phyloP scores from a whole-genome alignment of 2,888 invertebrate genomes.

The Cacoxenus indagator region DNA sequence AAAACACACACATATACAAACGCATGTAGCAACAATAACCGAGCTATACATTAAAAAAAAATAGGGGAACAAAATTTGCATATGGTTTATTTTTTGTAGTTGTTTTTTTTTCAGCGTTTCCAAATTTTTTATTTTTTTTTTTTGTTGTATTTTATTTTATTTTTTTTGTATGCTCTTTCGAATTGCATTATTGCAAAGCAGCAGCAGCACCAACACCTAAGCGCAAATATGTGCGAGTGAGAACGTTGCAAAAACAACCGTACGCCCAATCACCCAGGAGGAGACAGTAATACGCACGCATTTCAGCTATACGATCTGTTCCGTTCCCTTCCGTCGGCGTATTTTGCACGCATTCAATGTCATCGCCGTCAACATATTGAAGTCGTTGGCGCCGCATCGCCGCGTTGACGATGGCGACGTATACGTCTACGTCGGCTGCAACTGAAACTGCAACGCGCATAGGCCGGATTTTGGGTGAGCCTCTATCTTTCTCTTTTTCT shows the following conservation, averaged over 20 bases:
- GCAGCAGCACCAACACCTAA: constrained; percentile 15
- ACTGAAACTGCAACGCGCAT: neutral
- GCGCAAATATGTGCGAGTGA: constrained; percentile 1
- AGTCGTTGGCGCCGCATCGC: constrained; percentile 10
- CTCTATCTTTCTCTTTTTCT: neutral
- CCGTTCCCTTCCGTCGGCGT: constrained; percentile 27
- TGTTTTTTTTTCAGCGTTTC: constrained; percentile 44
- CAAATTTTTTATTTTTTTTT: constrained; percentile 55
- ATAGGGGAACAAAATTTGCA: constrained; percentile 62
- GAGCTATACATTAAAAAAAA: constrained; percentile 48
- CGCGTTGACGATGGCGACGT: constrained; percentile 25
- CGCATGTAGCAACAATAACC: constrained; percentile 47
- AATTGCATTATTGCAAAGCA: constrained; percentile 3
- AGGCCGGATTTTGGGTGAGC: constrained; percentile 9
- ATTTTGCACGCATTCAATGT: constrained; percentile 51
- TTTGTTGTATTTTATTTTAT: constrained; percentile 29
- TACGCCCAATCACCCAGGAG: neutral
- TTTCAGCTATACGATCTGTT: constrained; percentile 27
- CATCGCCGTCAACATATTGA: constrained; percentile 34
- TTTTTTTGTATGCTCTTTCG: constrained; percentile 15
- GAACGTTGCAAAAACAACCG: neutral
- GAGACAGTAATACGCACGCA: neutral
- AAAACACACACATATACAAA: constrained; percentile 6
- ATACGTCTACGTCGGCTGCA: constrained; percentile 22
- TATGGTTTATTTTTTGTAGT: constrained; percentile 40